phyloP scores from a whole-genome alignment of 2,113 vertebrate genomes.

The Ciconia maguari region DNA sequence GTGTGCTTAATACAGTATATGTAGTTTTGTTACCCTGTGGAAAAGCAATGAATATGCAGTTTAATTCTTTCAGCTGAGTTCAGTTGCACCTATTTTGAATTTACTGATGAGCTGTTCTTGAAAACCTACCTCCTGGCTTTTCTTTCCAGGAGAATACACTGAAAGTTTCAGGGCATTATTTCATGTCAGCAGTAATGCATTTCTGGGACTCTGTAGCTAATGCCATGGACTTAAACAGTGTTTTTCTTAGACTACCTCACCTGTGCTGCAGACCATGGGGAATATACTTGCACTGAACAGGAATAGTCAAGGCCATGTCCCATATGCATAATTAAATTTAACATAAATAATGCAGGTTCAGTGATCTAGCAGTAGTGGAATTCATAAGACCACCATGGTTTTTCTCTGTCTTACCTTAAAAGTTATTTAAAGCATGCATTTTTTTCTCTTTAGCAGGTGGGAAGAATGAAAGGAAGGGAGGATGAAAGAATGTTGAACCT shows the following conservation, averaged over 20 bases:
- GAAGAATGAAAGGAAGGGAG: conserved; percentile 88
- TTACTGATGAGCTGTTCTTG: neutral
- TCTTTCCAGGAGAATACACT: neutral
- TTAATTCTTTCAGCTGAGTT: neutral
- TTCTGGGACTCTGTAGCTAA: neutral
- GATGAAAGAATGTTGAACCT: conserved; percentile 82
- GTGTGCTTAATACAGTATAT: neutral
- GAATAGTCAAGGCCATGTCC: neutral
- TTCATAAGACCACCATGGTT: fast-evolving
- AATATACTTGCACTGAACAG: neutral
- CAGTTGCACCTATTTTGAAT: neutral
- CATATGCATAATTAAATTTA: neutral
- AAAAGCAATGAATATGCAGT: neutral
- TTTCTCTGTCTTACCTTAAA: neutral
- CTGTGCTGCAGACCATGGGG: neutral
- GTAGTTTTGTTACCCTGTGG: neutral
- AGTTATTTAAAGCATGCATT: neutral
- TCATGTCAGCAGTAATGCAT: neutral
- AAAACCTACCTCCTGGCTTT: neutral
- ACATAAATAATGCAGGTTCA: neutral
- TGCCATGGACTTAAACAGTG: neutral
- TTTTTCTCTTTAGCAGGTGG: conserved; percentile 47
- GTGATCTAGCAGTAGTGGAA: neutral
- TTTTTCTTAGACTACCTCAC: neutral
- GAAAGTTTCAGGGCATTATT: neutral